Evolutionary conservation across 2,797 vertebrate species (phyloP).

Genomic region (Notolepis coatsorum): DNA sequence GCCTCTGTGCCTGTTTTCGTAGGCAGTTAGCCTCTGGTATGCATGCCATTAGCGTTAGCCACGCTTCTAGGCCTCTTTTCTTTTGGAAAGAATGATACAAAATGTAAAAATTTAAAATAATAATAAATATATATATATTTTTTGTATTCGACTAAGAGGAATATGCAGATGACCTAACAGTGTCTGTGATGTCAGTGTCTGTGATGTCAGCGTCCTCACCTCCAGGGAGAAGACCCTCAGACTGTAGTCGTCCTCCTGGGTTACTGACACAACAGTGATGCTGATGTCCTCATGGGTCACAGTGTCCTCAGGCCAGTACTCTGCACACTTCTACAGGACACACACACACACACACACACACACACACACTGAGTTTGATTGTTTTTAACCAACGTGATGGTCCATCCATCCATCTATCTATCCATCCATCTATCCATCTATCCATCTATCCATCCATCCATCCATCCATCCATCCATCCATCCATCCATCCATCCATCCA

Average conservation of each 20-base stretch:
- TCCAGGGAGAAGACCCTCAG: constrained; percentile 94
- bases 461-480: not conserved
- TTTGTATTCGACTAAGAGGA: too few relatives aligned
- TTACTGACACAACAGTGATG: constrained; percentile 89
- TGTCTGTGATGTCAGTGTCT: too few relatives aligned
- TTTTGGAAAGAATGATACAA: too few relatives aligned
- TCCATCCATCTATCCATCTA: not conserved
- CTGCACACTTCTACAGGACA: constrained; percentile 92
- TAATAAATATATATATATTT: too few relatives aligned
- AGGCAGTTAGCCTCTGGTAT: too few relatives aligned
- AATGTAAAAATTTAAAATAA: too few relatives aligned
- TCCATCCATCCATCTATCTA: not conserved
- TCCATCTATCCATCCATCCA: not conserved
- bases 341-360: constrained; percentile 2
- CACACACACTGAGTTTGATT: too few relatives aligned
- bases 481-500: not conserved
- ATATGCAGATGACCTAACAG: too few relatives aligned
- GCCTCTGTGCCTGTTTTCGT: too few relatives aligned
- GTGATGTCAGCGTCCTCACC: constrained; percentile 76
- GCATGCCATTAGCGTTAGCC: too few relatives aligned
- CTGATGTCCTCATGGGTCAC: constrained; percentile 91
- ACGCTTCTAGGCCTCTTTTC: too few relatives aligned
- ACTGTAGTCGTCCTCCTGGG: constrained; percentile 96
- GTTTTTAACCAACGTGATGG: too few relatives aligned
- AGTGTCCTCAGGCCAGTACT: constrained; percentile 97